These are phyloP conservation scores for Antheraea yamamai DNA, from an alignment of 2,888 invertebrate genomes.

Conservation along the genomic window DNA sequence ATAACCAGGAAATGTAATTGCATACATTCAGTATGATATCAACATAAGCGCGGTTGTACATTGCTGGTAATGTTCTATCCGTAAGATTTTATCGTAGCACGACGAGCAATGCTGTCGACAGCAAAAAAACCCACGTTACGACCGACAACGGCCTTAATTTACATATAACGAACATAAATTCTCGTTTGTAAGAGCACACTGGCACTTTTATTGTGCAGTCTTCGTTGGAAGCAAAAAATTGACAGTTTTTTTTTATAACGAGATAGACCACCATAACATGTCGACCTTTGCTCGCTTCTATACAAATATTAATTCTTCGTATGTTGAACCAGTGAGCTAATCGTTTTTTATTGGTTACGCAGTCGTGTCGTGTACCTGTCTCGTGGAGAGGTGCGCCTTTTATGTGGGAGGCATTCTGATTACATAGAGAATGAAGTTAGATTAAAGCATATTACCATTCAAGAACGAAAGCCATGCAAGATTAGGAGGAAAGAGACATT, in stretches of 20 bases:
- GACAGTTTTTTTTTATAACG: slow-evolving; percentile 64
- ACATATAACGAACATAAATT: slow-evolving; percentile 78
- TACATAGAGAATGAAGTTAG: slow-evolving; percentile 1
- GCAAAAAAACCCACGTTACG: slow-evolving; percentile 51
- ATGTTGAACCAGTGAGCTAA: slow-evolving; percentile 59
- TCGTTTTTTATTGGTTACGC: slow-evolving; percentile 64
- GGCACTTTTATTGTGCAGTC: slow-evolving; percentile 79
- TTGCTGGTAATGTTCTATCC: slow-evolving; percentile 50
- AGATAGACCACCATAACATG: slow-evolving; percentile 56
- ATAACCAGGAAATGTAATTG: slow-evolving; percentile 19
- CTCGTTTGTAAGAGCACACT: slow-evolving; percentile 80
- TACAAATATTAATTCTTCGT: slow-evolving; percentile 76
- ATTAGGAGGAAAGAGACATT: too few species aligned
- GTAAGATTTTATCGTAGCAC: slow-evolving; percentile 44
- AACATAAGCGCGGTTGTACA: slow-evolving; percentile 41
- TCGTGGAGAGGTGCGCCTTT: slow-evolving; percentile 39
- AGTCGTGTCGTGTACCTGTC: slow-evolving; percentile 40
- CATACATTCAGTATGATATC: neutral
- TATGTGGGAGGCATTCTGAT: slow-evolving; percentile 52
- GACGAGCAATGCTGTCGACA: slow-evolving; percentile 48
- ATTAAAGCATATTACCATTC: neutral
- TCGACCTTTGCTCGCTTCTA: slow-evolving; percentile 68
- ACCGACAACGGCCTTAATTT: slow-evolving; percentile 69
- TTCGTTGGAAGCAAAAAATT: slow-evolving; percentile 68
- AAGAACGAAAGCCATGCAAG: neutral